Conservation (phyloP, 2,888 invertebrate species). For the Chelonus formosanus region DNA sequence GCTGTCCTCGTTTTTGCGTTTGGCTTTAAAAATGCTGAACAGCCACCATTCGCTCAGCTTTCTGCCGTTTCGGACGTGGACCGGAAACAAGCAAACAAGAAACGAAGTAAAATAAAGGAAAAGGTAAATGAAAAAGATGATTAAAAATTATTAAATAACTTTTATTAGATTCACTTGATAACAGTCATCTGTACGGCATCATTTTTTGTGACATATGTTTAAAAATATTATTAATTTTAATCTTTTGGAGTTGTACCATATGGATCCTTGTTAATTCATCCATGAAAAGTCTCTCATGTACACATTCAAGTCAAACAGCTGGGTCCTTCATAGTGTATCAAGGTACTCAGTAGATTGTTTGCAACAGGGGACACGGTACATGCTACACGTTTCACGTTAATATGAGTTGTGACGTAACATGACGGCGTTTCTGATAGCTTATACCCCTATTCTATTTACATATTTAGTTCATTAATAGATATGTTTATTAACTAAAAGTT, state of each 20-base stretch:
- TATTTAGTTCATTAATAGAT: neutral
- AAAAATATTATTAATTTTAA: neutral
- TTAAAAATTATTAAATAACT: neutral
- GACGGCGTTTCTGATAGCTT: constrained; percentile 23
- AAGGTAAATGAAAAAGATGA: constrained; percentile 67
- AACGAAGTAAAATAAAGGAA: constrained; percentile 74
- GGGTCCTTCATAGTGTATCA: constrained; percentile 28
- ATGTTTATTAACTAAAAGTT: neutral
- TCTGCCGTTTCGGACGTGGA: constrained; percentile 71
- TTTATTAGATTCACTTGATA: too few species aligned
- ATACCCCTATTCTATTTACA: constrained; percentile 25
- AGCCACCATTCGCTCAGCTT: constrained; percentile 82
- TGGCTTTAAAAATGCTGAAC: constrained; percentile 81
- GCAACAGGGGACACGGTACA: neutral
- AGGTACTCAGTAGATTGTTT: constrained; percentile 26
- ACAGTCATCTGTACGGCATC: neutral
- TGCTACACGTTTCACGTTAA: constrained; percentile 18
- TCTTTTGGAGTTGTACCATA: constrained; percentile 37
- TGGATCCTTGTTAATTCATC: constrained; percentile 36
- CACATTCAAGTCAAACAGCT: constrained; percentile 40
- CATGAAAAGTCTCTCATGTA: constrained; percentile 26
- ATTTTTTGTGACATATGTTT: constrained; percentile 4
- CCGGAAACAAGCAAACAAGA: constrained; percentile 75
- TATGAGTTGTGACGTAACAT: constrained; percentile 36
- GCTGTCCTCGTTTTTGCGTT: constrained; percentile 80